These are phyloP conservation scores for Monopis laevigella DNA, from an alignment of 2,888 invertebrate species.

Conservation along the genomic window DNA sequence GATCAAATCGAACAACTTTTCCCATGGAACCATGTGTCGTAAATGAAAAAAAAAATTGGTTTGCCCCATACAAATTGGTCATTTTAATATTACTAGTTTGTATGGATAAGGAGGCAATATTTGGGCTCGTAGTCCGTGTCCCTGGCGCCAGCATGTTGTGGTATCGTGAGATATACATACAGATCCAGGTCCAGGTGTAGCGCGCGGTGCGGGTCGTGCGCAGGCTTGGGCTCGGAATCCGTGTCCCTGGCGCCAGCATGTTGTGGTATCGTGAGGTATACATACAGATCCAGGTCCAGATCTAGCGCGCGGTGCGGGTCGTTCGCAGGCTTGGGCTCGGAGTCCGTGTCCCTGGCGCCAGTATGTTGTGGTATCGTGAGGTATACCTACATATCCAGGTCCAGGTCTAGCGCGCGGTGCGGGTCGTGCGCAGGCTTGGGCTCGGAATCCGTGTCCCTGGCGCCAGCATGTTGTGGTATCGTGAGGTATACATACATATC, in stretches of 20 bases:
- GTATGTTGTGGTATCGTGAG: no score
- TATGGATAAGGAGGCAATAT: no score
- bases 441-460: conserved; percentile 72
- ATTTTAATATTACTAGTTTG: no score
- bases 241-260: conserved; percentile 72
- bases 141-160: no score
- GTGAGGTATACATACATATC: conserved; percentile 80
- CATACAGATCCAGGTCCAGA: conserved; percentile 91
- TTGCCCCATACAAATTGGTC: no score
- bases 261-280: no score
- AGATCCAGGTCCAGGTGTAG: conserved; percentile 95
- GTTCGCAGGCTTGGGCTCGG: conserved; percentile 74
- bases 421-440: conserved; percentile 81
- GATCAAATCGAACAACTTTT: no score
- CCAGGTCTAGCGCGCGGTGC: conserved; percentile 93
- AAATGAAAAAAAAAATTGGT: no score
- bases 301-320: conserved; percentile 96
- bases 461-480: no score
- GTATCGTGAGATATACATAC: no score
- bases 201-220: conserved; percentile 90
- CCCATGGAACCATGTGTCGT: no score
- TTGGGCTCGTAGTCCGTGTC: conserved; percentile 74
- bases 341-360: conserved; percentile 71
- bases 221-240: conserved; percentile 75
- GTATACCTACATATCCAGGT: conserved; percentile 83